Evolutionary conservation across 2,113 vertebrate species (phyloP), one percentile per base, ranked within the genome.

Genomic region (Glareola pratincola): DNA sequence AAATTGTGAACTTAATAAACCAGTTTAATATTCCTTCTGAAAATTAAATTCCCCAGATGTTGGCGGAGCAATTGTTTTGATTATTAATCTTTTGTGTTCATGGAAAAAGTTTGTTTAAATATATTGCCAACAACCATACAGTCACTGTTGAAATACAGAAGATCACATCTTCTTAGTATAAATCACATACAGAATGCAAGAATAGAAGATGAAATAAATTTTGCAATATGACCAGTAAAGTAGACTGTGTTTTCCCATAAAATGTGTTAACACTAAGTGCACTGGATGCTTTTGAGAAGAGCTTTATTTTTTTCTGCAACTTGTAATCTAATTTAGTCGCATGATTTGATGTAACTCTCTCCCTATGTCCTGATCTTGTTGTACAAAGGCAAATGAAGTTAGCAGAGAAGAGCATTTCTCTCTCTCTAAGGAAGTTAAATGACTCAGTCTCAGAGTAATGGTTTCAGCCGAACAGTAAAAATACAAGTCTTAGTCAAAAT

Each of bases 261-360:
- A 80, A 50, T 37, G 53, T 57, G 75, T 43, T 87, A 78, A 73
- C 54, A 18, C n/a, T 63, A 43, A 43, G n/a, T 62, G 34, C 37
- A 27, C 66, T 69, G 53, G 12, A 47, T 84, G 36, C 36, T 91
- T 94, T 75, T 74, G 51, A 86, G 88, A 74, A 69, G 76, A 48
- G n/a, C 56, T 54, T 85, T 76, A 39, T 69, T 90, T 91, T 91
- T 85, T 77, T 63, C 6, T 7, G 51, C 62, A 82, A 57, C 24
- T 95, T 89, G 45, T 92, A 91, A 57, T 92, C 56, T 72, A 64
- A 76, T 84, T 83, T 91, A 59, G 56, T 93, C 75, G 72, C 45
- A 9, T 90, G 85, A 91, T 68, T 56, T 92, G 57, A 68, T 90
- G 45, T 53, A 93, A 53, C 73, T 82, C 24, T 88, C 5, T 84